phyloP scores from a whole-genome alignment of 2,797 vertebrate genomes.

The Peromyscus melanophrys region DNA sequence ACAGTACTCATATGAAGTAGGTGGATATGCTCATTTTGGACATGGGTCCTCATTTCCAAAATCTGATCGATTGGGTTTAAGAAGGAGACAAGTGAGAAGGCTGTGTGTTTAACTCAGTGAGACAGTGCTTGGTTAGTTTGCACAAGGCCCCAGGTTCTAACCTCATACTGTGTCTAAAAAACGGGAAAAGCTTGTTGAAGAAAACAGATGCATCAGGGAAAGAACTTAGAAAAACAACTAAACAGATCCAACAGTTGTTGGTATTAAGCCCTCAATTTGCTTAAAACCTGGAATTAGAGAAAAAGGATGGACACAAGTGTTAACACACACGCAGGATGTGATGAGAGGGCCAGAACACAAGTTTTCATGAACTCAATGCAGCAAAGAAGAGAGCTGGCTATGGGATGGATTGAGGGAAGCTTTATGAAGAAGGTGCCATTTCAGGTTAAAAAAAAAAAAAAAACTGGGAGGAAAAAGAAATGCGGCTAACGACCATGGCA shows the following conservation, averaged over 20 bases:
- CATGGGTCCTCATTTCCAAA: background rate
- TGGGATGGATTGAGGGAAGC: background rate
- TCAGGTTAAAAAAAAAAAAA: background rate
- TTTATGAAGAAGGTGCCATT: background rate
- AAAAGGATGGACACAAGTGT: background rate
- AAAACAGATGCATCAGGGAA: background rate
- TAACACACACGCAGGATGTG: background rate
- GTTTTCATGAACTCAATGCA: background rate
- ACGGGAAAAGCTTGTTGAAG: background rate
- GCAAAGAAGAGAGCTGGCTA: background rate
- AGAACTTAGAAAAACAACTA: background rate
- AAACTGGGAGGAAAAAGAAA: background rate
- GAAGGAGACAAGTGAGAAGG: background rate
- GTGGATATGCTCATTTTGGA: background rate
- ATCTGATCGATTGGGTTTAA: background rate
- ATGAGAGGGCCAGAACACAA: background rate
- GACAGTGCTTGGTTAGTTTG: no score
- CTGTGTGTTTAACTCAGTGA: no score
- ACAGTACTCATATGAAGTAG: background rate
- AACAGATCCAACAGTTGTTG: background rate
- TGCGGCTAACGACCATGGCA: rapidly evolving
- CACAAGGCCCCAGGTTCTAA: background rate
- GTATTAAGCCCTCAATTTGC: background rate
- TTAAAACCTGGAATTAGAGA: background rate
- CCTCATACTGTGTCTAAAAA: background rate